Conservation (phyloP, 2,797 vertebrate genomes). For the Gallinago nigripennis region DNA sequence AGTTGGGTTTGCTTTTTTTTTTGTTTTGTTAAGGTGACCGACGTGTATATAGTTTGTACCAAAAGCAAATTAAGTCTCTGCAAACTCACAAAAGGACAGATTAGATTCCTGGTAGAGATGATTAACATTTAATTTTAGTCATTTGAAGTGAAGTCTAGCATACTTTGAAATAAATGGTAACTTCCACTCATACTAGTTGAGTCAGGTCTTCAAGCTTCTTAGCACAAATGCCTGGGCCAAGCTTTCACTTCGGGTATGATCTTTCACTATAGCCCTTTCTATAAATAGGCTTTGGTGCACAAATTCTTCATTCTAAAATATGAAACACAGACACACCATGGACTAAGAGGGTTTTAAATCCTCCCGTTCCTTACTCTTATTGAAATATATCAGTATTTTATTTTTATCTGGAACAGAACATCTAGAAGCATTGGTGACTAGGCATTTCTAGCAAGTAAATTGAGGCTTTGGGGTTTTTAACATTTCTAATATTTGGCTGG, state of each 20-base stretch:
- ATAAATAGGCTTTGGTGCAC: background rate
- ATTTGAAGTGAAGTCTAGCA: background rate
- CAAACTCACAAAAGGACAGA: background rate
- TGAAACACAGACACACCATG: background rate
- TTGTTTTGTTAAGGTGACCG: fast-evolving
- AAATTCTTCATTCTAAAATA: background rate
- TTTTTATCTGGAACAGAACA: background rate
- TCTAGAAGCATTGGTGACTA: background rate
- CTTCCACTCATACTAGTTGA: background rate
- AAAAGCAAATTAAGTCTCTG: background rate
- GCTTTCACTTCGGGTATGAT: background rate
- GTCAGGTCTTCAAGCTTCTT: background rate
- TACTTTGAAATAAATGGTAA: background rate
- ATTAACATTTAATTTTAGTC: background rate
- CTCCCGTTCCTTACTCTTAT: background rate
- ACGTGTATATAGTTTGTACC: background rate
- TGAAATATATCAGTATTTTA: background rate
- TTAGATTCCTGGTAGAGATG: background rate
- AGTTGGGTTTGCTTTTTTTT: background rate
- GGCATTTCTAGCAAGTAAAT: background rate
- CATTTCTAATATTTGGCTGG: background rate
- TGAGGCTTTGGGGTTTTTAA: background rate
- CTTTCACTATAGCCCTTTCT: background rate
- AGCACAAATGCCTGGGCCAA: background rate
- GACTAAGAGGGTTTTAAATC: background rate